Conservation (phyloP, 1,140 invertebrate species). For the Panagrolaimus sp. region DNA sequence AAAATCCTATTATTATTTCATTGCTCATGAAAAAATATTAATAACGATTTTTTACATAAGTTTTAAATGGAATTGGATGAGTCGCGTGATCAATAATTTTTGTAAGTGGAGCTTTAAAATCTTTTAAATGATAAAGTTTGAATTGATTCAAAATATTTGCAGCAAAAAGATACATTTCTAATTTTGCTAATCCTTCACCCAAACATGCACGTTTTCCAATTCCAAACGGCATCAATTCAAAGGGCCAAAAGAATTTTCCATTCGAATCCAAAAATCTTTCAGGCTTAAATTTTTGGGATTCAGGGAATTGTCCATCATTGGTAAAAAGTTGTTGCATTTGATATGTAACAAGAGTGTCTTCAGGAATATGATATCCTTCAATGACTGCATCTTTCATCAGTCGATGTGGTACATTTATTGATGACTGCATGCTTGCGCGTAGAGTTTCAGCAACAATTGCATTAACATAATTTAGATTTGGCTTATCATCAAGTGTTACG, state of each 20-base stretch:
- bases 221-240: conserved; percentile 16
- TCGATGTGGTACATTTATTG: not conserved
- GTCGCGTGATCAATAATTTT: too few species aligned
- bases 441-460: conserved; percentile 9
- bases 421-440: conserved; percentile 9
- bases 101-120: conserved; percentile 19
- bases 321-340: not conserved
- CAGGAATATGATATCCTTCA: not conserved
- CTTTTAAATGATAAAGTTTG: not conserved
- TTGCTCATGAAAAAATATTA: too few species aligned
- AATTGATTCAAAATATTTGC: conserved; percentile 49
- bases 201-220: conserved; percentile 17
- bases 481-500: conserved; percentile 10
- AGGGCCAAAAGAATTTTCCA: conserved; percentile 15
- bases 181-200: conserved; percentile 56
- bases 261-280: conserved; percentile 16
- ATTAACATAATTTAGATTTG: too few species aligned
- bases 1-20: too few species aligned
- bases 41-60: too few species aligned
- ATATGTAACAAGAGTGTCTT: not conserved
- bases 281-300: conserved; percentile 11
- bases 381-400: not conserved
- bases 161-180: conserved; percentile 56
- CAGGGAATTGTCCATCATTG: conserved; percentile 15
- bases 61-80: too few species aligned